A percentile compares a stretch with the other conserved stretches of the same genome.
These are phyloP conservation scores for Bufotes viridis DNA, from an alignment of 2,797 vertebrate genomes.

Conservation along the genomic window DNA sequence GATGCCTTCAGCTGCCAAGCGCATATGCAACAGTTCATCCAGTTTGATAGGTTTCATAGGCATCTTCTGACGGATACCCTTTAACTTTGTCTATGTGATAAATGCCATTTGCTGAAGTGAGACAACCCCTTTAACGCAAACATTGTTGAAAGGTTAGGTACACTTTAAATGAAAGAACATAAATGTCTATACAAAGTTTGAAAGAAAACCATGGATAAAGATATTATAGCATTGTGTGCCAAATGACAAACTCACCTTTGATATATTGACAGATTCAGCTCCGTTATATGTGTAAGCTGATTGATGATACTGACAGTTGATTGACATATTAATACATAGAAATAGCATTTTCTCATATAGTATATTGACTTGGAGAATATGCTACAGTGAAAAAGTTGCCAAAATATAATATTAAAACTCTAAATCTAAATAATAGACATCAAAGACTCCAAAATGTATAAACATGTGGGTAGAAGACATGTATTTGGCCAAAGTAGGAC, in stretches of 20 bases:
- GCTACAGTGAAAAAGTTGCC: not conserved
- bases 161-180: no score
- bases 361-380: not conserved
- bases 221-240: not conserved
- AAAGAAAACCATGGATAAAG: not conserved
- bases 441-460: not conserved
- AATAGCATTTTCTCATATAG: slow-evolving; percentile 8
- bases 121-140: no score
- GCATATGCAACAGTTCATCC: no score
- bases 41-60: no score
- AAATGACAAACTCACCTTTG: not conserved
- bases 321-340: not conserved
- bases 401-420: not conserved
- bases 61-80: no score
- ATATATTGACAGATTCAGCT: not conserved
- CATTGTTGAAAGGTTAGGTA: no score
- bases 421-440: not conserved
- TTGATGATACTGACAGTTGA: slow-evolving; percentile 3
- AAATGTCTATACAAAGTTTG: no score
- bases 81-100: no score
- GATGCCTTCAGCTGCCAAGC: no score
- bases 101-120: no score
- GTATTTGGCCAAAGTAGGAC: not conserved
- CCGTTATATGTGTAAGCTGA: not conserved
- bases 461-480: not conserved